A percentile compares a stretch with the other conserved stretches of the same genome.
phyloP scores from a whole-genome alignment of 2,113 vertebrate genomes.

The Tor tambroides region DNA sequence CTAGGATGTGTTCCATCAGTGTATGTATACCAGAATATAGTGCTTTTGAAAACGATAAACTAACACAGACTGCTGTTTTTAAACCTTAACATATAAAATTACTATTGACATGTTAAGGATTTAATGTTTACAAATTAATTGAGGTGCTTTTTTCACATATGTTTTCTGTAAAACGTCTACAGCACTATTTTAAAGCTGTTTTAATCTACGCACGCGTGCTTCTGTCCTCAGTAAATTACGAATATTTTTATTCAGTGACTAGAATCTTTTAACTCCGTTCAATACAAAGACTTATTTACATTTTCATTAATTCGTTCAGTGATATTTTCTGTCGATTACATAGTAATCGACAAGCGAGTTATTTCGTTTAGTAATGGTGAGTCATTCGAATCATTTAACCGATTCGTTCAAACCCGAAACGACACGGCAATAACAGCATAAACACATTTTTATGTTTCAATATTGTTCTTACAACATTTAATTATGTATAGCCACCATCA shows the following conservation, averaged over 20 bases:
- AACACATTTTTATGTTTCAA: too few relatives aligned
- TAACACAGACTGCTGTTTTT: background rate
- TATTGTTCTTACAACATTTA: too few relatives aligned
- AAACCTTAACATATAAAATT: too few relatives aligned
- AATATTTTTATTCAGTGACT: background rate
- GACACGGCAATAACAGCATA: too few relatives aligned
- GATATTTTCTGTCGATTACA: background rate
- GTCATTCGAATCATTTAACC: background rate
- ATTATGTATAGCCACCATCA: too few relatives aligned
- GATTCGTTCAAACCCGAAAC: background rate
- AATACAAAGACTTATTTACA: background rate
- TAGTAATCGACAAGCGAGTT: background rate
- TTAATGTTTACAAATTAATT: background rate
- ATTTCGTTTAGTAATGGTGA: background rate
- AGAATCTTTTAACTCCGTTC: background rate
- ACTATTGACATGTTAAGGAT: background rate
- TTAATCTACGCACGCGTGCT: background rate
- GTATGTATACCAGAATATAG: background rate
- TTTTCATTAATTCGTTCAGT: background rate
- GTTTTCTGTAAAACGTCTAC: background rate
- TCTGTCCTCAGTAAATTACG: background rate
- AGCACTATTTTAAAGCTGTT: background rate
- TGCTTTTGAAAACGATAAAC: background rate
- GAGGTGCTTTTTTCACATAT: too few relatives aligned
- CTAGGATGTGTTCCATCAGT: background rate